Percentiles rank a stretch among this genome's conserved stretches.
phyloP scores from a whole-genome alignment of 2,797 vertebrate species.

The Coregonus suidteri region DNA sequence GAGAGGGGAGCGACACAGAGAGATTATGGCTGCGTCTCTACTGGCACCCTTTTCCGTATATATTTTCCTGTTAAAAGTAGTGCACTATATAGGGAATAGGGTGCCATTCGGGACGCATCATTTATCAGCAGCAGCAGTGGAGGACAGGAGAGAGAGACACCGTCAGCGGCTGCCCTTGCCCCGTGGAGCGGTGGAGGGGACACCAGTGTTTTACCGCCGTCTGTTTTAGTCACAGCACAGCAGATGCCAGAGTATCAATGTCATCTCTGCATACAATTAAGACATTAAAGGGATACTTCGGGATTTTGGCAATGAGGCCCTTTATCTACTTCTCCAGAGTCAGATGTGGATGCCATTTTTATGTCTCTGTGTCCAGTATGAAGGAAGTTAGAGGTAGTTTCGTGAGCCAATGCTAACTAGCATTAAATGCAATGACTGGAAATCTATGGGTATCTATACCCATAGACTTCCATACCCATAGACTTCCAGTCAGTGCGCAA shows the following conservation, averaged over 20 bases:
- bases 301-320: no score
- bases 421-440: no score
- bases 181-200: not conserved
- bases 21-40: not conserved
- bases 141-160: conserved; percentile 4
- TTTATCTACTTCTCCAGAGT: no score
- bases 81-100: not conserved
- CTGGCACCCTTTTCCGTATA: not conserved
- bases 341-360: no score
- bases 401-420: no score
- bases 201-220: conserved; percentile 3
- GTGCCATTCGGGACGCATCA: not conserved
- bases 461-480: no score
- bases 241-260: conserved; percentile 9
- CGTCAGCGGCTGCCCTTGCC: conserved; percentile 27
- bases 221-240: conserved; percentile 6
- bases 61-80: not conserved
- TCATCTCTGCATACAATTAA: conserved; percentile 19
- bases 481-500: no score
- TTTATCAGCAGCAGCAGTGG: not conserved
- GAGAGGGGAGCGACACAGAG: not conserved
- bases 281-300: not conserved
- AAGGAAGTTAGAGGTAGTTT: no score
- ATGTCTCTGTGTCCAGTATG: no score
- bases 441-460: no score